These are phyloP conservation scores for Enteromius mattozi DNA, from an alignment of 2,797 vertebrate species.

Conservation along the genomic window DNA sequence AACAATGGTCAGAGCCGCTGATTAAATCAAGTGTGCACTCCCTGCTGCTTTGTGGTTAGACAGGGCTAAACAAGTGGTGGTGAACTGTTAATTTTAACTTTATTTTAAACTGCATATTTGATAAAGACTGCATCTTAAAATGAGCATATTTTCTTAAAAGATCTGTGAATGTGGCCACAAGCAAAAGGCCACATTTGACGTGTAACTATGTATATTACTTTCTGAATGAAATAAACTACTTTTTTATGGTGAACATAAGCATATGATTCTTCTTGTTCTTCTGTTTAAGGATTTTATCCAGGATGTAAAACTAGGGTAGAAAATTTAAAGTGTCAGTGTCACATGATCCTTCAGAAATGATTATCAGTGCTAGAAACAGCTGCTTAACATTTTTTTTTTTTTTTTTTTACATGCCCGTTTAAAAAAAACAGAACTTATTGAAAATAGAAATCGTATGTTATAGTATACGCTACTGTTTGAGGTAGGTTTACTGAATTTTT, in stretches of 20 bases:
- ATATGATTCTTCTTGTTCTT: background rate
- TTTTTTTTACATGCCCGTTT: background rate
- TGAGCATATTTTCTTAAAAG: conserved; percentile 27
- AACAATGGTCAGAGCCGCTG: background rate
- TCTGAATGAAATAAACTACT: conserved; percentile 44
- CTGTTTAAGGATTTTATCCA: background rate
- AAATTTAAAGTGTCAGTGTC: background rate
- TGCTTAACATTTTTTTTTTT: background rate
- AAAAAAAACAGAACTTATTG: background rate
- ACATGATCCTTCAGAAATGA: background rate
- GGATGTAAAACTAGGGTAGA: background rate
- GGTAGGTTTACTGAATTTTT: background rate
- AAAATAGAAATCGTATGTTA: background rate
- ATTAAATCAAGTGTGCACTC: conserved; percentile 50
- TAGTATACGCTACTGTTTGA: background rate
- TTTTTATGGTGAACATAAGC: background rate
- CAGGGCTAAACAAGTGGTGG: background rate
- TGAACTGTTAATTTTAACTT: background rate
- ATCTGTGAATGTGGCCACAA: background rate
- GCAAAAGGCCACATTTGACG: background rate
- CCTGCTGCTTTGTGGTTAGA: conserved; percentile 76
- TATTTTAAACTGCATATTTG: conserved; percentile 17
- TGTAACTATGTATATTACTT: background rate
- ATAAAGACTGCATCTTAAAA: conserved; percentile 21
- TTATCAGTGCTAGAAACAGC: background rate